Evolutionary conservation across 2,888 invertebrate genomes (phyloP).

Genomic region (Oscheius onirici): DNA sequence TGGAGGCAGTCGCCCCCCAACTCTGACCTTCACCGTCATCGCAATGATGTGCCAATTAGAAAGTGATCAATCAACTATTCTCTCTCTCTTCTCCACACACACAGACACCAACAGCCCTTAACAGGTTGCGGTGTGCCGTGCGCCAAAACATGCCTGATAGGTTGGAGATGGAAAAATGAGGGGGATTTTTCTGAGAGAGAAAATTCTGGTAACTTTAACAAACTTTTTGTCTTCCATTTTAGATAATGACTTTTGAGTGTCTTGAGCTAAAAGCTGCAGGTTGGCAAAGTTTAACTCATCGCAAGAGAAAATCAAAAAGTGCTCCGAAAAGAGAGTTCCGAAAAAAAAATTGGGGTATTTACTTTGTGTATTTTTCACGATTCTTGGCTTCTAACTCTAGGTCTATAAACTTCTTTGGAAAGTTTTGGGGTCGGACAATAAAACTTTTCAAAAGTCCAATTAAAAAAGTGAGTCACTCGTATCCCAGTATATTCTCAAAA

Average conservation of each 20-base stretch:
- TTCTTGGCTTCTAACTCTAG: too few species aligned
- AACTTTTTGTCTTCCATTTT: not conserved
- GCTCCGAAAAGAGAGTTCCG: too few species aligned
- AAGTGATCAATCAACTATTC: constrained; percentile 31
- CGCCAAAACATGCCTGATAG: constrained; percentile 16
- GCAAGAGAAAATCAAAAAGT: too few species aligned
- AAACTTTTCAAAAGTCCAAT: too few species aligned
- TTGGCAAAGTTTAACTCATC: not conserved
- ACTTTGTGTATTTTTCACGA: too few species aligned
- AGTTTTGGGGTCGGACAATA: too few species aligned
- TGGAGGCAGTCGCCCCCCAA: not conserved
- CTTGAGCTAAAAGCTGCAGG: not conserved
- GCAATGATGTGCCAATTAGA: constrained; percentile 33
- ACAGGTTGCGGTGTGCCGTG: constrained; percentile 22
- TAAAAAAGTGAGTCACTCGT: too few species aligned
- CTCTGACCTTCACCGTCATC: constrained; percentile 13
- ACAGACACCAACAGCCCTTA: not conserved
- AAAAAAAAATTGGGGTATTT: too few species aligned
- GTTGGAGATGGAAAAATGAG: not conserved
- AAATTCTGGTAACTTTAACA: not conserved
- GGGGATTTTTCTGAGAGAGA: constrained; percentile 9
- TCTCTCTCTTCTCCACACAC: constrained; percentile 13
- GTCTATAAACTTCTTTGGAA: too few species aligned
- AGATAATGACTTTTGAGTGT: not conserved
- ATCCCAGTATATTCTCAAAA: too few species aligned